Base-by-base conservation (phyloP, 2,797 vertebrate species). In the Eospalax fontanierii region DNA sequence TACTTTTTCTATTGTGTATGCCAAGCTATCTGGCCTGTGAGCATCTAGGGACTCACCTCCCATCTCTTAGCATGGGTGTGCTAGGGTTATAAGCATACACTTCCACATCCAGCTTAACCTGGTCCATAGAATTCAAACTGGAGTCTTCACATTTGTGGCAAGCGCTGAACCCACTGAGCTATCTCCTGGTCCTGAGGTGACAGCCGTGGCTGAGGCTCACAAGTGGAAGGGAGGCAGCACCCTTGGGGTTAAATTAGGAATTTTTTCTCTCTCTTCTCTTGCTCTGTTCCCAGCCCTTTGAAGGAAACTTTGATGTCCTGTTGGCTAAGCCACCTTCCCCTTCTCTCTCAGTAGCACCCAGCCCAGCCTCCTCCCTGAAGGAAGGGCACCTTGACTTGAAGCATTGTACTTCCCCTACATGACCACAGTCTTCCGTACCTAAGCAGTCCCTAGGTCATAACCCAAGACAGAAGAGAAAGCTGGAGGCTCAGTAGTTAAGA, bases 261-360 rank as follows among this genome's bases (percentile, higher is more conserved):
- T 84, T 81, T 63, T 70, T 70, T 70, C 11, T 24, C 65, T 89
- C 33, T 87, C 50, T 40, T 74, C 57, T 79, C 38, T 82, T 61
- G 35, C 74, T 94, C 68, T 73, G 19, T 59, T 63, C 38, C 54
- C 24, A 70, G 54, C 93, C 43, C 59, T 84, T 43, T 38, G 63
- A 35, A 91, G 89, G 54, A 87, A 93, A 86, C 35, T 73, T 89
- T 57, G 73, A 80, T 65, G 94, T 95, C 16, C n/a, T 79, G 40
- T 57, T 21, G 50, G 38, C 26, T 65, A 91, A 76, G 87, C 63
- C 73, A 93, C 87, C 93, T 96, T 57, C 73, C 78, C 9, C 54
- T 93, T 28, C 18, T 89, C 22, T 82, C 70, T 57, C 75, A 90
- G 90, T n/a, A 54, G 19, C 46, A 21, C 54, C 21, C 28, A 14